A percentile compares a stretch with the other conserved stretches of the same genome.
These are phyloP conservation scores for Escarpia spicata DNA, from an alignment of 2,888 invertebrate genomes.

Conservation along the genomic window DNA sequence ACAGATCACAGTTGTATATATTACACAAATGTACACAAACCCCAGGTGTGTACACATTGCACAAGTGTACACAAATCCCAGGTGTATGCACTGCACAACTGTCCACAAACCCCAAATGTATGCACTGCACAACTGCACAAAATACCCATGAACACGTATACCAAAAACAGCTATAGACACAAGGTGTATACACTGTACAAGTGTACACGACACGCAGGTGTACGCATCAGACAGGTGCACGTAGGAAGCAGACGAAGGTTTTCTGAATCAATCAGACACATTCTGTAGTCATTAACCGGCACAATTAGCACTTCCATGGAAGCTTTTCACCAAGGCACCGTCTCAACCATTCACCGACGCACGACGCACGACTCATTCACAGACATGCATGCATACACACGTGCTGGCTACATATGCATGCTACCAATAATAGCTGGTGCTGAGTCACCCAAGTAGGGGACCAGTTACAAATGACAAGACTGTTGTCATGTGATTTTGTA, in stretches of 20 bases:
- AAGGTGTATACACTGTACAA: no score
- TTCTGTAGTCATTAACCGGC: not conserved
- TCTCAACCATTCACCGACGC: not conserved
- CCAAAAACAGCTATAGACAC: not conserved
- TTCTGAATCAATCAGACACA: not conserved
- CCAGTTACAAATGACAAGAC: not conserved
- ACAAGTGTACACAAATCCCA: not conserved
- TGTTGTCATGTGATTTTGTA: not conserved
- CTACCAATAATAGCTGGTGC: not conserved
- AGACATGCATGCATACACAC: not conserved
- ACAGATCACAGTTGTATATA: not conserved
- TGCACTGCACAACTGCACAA: not conserved
- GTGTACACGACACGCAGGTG: no score
- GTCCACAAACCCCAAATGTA: not conserved
- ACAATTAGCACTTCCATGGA: not conserved
- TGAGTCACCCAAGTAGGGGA: not conserved
- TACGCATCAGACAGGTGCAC: not conserved
- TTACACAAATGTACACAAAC: no score
- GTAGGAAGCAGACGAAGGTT: not conserved
- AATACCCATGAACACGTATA: not conserved
- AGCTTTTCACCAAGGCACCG: not conserved
- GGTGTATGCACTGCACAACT: not conserved
- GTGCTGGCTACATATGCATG: not conserved
- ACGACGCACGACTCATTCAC: not conserved
- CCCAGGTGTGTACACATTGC: no score